Evolutionary conservation across 2,113 vertebrate species (phyloP).

Genomic region (Vulpes lagopus): DNA sequence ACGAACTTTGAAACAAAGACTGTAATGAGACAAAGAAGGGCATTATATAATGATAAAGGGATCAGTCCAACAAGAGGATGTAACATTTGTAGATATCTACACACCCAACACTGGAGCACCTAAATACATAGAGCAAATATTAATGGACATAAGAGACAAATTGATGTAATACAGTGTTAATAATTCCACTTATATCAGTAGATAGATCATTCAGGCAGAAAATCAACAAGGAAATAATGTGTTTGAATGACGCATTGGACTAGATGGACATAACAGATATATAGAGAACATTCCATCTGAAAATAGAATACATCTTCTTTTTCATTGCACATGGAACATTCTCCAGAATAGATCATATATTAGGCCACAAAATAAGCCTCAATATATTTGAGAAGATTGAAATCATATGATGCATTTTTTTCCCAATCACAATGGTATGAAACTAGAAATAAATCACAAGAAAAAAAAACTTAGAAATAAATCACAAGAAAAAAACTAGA

Average conservation of each 20-base stretch:
- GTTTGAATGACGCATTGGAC: background rate
- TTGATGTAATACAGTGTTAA: background rate
- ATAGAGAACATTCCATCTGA: background rate
- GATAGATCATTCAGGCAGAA: background rate
- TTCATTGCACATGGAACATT: background rate
- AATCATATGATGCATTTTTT: background rate
- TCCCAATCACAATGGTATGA: background rate
- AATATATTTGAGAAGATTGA: background rate
- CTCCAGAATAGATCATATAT: background rate
- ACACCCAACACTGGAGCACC: background rate
- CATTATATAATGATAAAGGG: background rate
- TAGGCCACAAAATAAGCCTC: background rate
- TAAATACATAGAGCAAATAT: background rate
- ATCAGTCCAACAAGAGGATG: background rate
- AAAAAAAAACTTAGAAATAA: background rate
- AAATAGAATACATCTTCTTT: background rate
- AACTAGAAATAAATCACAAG: background rate
- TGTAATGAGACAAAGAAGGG: background rate
- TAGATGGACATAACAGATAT: background rate
- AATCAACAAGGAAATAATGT: background rate
- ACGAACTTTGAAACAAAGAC: background rate
- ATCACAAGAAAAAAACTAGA: background rate
- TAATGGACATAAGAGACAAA: background rate
- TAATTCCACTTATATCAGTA: background rate
- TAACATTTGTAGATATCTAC: background rate